Percentiles rank a stretch among this genome's conserved stretches.
Conservation (phyloP, 2,797 vertebrate species). For the Sebastes trivittatus region DNA sequence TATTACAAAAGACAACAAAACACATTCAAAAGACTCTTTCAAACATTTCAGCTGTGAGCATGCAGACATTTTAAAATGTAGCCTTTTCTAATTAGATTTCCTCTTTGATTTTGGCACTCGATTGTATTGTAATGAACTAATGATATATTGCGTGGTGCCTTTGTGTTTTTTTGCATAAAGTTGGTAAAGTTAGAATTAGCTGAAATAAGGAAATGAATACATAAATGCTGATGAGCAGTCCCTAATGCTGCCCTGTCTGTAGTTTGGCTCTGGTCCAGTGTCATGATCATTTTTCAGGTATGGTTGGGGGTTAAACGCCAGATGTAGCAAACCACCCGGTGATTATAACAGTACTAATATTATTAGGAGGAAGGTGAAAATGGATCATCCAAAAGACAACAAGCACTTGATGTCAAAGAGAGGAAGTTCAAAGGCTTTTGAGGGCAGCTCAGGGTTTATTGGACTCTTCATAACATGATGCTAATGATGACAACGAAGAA, state of each 20-base stretch:
- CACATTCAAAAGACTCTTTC: not conserved
- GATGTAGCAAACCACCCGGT: conserved; percentile 7
- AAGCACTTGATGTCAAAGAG: conserved; percentile 44
- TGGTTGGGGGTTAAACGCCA: not conserved
- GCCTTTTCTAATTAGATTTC: not conserved
- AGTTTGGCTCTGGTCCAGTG: not conserved
- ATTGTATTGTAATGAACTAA: not conserved
- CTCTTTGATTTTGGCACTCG: not conserved
- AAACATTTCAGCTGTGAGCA: not conserved
- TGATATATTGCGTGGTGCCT: no score
- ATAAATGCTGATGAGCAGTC: not conserved
- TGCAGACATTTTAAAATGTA: not conserved
- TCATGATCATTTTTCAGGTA: not conserved
- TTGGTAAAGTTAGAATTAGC: not conserved
- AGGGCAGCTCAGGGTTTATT: conserved; percentile 11
- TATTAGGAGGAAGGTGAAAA: conserved; percentile 53
- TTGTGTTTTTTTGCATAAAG: not conserved
- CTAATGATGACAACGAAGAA: not conserved
- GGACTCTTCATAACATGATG: conserved; percentile 32
- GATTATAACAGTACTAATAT: not conserved
- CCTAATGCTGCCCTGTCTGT: not conserved
- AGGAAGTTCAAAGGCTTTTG: conserved; percentile 60
- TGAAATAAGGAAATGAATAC: not conserved
- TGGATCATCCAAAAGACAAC: conserved; percentile 44
- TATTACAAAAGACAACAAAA: not conserved